A percentile compares a stretch with the other conserved stretches of the same genome.
phyloP scores from a whole-genome alignment of 2,888 invertebrate species.

The Trichogramma dendrolimi region DNA sequence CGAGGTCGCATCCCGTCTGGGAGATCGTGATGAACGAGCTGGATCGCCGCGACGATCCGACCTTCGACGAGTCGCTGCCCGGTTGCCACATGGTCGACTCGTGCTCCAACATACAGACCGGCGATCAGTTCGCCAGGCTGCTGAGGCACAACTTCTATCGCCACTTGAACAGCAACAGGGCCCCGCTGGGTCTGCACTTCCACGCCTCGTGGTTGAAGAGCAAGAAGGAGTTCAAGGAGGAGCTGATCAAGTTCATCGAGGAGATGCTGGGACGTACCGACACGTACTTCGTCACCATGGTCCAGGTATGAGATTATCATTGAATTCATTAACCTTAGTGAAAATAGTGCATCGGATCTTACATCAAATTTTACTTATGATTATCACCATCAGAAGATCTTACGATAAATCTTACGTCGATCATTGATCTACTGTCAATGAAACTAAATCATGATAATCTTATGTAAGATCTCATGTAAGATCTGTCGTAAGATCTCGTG shows the following conservation, averaged over 20 bases:
- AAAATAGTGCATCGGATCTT: too few relatives aligned
- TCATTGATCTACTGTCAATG: background rate
- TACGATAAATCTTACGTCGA: background rate
- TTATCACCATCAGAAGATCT: background rate
- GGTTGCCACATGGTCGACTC: slow-evolving; percentile 94
- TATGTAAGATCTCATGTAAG: too few relatives aligned
- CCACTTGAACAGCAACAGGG: slow-evolving; percentile 88
- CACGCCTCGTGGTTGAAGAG: slow-evolving; percentile 94
- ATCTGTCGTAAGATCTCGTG: too few relatives aligned
- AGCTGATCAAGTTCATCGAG: slow-evolving; percentile 87
- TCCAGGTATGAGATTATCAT: slow-evolving; percentile 54
- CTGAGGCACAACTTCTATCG: slow-evolving; percentile 92
- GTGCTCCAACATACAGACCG: slow-evolving; percentile 86
- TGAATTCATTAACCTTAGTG: background rate
- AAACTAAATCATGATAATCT: too few relatives aligned
- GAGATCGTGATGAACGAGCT: slow-evolving; percentile 96
- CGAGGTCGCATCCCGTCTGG: slow-evolving; percentile 85
- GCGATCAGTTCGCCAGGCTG: slow-evolving; percentile 85
- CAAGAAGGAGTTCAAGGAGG: slow-evolving; percentile 88
- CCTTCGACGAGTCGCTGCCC: slow-evolving; percentile 87
- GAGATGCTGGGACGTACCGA: slow-evolving; percentile 81
- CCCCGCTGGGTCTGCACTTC: slow-evolving; percentile 88
- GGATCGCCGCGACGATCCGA: slow-evolving; percentile 88
- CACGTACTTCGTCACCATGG: slow-evolving; percentile 88
- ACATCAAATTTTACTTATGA: too few relatives aligned